These are phyloP conservation scores for Apodemia zela DNA, from an alignment of 2,888 invertebrate genomes.

Conservation along the genomic window DNA sequence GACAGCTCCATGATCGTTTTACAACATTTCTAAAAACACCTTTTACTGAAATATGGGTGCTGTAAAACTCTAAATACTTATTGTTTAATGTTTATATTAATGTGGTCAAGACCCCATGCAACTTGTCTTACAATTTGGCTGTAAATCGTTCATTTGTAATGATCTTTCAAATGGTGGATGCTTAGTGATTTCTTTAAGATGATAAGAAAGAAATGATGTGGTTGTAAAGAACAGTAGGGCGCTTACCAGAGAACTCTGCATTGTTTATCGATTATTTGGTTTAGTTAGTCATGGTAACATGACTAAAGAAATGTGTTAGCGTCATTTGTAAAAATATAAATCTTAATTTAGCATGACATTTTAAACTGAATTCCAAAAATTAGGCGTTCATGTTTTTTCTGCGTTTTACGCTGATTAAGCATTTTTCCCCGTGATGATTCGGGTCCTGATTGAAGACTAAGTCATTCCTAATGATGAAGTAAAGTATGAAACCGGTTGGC, in stretches of 20 bases:
- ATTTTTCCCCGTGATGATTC: no score
- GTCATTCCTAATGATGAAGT: no score
- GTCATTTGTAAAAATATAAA: not conserved
- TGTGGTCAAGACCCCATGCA: conserved; percentile 51
- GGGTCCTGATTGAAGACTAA: no score
- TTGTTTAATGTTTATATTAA: conserved; percentile 60
- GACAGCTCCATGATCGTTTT: conserved; percentile 64
- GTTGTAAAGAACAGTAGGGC: conserved; percentile 46
- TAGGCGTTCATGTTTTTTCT: no score
- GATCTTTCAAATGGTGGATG: conserved; percentile 39
- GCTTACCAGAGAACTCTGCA: conserved; percentile 38
- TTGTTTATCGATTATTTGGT: conserved; percentile 27
- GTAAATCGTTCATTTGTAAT: conserved; percentile 35
- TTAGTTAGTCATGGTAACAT: not conserved
- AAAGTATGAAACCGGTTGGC: no score
- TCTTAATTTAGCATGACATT: not conserved
- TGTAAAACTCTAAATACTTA: conserved; percentile 76
- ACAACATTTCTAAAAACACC: conserved; percentile 30
- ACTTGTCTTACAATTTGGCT: conserved; percentile 7
- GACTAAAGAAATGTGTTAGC: conserved; percentile 7
- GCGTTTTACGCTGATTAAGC: no score
- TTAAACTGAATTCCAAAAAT: not conserved
- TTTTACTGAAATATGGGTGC: conserved; percentile 62
- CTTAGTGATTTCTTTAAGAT: conserved; percentile 49
- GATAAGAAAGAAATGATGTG: conserved; percentile 41